Evolutionary conservation across 2,888 invertebrate species (phyloP).

Genomic region (Dilophus febrilis): DNA sequence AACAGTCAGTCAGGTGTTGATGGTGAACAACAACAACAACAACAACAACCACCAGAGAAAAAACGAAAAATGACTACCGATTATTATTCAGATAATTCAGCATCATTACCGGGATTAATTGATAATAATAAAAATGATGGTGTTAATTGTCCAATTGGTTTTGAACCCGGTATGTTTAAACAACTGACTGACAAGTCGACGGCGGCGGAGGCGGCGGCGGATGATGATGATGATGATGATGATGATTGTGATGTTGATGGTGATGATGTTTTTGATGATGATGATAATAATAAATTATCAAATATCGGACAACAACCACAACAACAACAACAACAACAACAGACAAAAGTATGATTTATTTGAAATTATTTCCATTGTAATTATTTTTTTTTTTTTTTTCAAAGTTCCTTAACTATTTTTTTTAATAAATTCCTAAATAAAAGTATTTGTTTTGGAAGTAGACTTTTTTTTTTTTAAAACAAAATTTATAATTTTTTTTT

Average conservation of each 20-base stretch:
- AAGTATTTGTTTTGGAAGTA: too few relatives aligned
- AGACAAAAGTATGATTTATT: conserved; percentile 1
- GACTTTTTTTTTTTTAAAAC: too few relatives aligned
- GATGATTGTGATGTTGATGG: too few relatives aligned
- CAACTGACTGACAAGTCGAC: conserved; percentile 38
- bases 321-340: not conserved
- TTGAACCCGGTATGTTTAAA: conserved; percentile 72
- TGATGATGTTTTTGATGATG: not conserved
- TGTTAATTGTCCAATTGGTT: conserved; percentile 56
- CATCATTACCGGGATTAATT: conserved; percentile 55
- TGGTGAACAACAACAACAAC: too few relatives aligned
- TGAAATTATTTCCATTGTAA: not conserved
- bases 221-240: too few relatives aligned
- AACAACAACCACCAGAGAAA: conserved; percentile 19
- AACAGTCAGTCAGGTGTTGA: too few relatives aligned
- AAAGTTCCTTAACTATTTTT: too few relatives aligned
- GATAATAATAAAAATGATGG: too few relatives aligned
- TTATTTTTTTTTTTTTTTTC: conserved; percentile 1
- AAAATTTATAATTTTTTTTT: too few relatives aligned
- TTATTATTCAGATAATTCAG: conserved; percentile 64
- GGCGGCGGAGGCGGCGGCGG: conserved; percentile 32
- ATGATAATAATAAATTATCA: not conserved
- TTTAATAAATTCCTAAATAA: too few relatives aligned
- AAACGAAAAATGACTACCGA: conserved; percentile 29
- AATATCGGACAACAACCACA: conserved; percentile 5